Conservation (phyloP, 2,113 vertebrate species). For the Platichthys flesus region DNA sequence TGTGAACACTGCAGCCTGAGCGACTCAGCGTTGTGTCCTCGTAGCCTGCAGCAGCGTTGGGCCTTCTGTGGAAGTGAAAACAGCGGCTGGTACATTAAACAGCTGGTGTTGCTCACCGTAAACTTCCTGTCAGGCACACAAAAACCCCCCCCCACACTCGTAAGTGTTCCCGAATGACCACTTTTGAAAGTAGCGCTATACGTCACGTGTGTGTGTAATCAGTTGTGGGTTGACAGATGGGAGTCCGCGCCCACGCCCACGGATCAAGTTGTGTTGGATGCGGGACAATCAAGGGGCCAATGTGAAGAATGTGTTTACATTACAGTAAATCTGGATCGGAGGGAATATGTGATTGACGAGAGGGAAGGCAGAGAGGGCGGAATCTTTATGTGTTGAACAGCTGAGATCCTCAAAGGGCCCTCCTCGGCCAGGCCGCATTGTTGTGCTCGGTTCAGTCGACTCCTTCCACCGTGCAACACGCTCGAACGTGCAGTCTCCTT, state of each 20-base stretch:
- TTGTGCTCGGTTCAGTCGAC: constrained; percentile 55
- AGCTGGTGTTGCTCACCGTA: constrained; percentile 67
- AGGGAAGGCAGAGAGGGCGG: constrained; percentile 15
- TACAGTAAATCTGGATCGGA: constrained; percentile 28
- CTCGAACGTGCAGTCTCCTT: constrained; percentile 70
- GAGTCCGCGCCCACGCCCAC: constrained; percentile 33
- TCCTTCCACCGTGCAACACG: constrained; percentile 56
- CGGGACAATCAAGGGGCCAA: not conserved
- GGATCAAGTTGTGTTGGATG: constrained; percentile 30
- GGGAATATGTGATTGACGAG: constrained; percentile 9
- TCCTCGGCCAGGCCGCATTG: constrained; percentile 40
- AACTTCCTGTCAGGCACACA: constrained; percentile 57
- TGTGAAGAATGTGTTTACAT: constrained; percentile 42
- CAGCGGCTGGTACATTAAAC: constrained; percentile 43
- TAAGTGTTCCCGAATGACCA: constrained; percentile 59
- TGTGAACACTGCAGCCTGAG: constrained; percentile 5
- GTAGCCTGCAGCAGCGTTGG: constrained; percentile 43
- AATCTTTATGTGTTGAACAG: constrained; percentile 67
- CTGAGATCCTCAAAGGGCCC: constrained; percentile 67
- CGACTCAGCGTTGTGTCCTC: constrained; percentile 40
- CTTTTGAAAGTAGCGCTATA: constrained; percentile 50
- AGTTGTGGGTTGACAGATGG: constrained; percentile 51
- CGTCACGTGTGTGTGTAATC: constrained; percentile 51
- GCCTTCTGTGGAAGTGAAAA: constrained; percentile 44
- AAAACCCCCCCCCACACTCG: constrained; percentile 28